phyloP scores from a whole-genome alignment of 2,113 vertebrate genomes.

The Mesocricetus auratus region DNA sequence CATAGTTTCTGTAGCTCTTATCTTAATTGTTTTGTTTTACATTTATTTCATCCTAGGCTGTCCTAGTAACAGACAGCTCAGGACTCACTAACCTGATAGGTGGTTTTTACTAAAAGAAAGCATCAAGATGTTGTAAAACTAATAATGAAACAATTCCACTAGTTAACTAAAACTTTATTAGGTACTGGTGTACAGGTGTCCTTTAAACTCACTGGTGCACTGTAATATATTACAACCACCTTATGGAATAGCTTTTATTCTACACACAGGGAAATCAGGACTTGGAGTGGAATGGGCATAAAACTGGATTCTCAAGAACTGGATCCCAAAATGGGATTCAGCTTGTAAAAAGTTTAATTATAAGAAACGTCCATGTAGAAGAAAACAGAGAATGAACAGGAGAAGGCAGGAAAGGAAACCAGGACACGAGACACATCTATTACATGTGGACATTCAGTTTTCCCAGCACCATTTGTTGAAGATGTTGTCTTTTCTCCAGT shows the following conservation, averaged over 20 bases:
- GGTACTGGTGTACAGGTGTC: neutral
- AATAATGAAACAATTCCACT: neutral
- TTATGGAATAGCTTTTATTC: neutral
- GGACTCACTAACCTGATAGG: neutral
- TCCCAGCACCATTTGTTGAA: too few relatives aligned
- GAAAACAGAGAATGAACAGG: neutral
- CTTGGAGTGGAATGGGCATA: neutral
- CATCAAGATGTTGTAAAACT: neutral
- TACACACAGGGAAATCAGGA: neutral
- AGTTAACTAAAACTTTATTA: neutral
- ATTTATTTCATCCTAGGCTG: slow-evolving; percentile 7
- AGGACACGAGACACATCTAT: neutral
- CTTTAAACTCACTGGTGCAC: neutral
- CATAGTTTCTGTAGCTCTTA: neutral
- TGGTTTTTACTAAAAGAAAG: neutral
- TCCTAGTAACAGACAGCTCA: neutral
- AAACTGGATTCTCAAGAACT: neutral
- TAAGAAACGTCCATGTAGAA: neutral
- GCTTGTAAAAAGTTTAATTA: neutral
- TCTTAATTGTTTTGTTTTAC: neutral
- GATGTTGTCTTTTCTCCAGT: too few relatives aligned
- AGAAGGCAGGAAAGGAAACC: neutral
- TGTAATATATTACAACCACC: neutral
- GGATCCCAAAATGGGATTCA: neutral
- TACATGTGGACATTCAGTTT: too few relatives aligned